A percentile compares a stretch with the other conserved stretches of the same genome.
Conservation (phyloP, 2,888 invertebrate species). For the Xylocampa areola region DNA sequence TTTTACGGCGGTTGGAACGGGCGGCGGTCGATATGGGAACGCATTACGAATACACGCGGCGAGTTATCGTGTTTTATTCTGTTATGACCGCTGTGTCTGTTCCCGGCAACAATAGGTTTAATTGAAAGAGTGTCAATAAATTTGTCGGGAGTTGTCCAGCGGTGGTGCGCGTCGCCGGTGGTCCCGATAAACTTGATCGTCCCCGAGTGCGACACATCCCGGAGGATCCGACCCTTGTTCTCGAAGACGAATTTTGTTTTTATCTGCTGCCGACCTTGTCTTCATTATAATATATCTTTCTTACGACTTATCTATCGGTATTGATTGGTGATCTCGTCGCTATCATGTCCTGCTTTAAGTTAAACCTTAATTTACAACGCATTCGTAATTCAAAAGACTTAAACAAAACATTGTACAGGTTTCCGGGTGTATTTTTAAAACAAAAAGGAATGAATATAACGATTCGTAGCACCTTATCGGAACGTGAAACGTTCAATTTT, state of each 20-base stretch:
- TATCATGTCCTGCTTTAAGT: slow-evolving; percentile 66
- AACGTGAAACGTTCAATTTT: slow-evolving; percentile 39
- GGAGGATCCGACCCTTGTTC: slow-evolving; percentile 79
- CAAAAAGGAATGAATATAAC: slow-evolving; percentile 34
- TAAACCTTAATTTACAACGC: slow-evolving; percentile 56
- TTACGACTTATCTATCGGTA: slow-evolving; percentile 73
- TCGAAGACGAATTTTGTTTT: slow-evolving; percentile 80
- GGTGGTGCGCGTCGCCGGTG: slow-evolving; percentile 81
- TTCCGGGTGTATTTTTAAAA: slow-evolving; percentile 17
- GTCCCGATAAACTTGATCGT: slow-evolving; percentile 81
- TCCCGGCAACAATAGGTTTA: slow-evolving; percentile 86
- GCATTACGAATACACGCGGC: slow-evolving; percentile 84
- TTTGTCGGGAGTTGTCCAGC: slow-evolving; percentile 80
- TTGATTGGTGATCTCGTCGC: slow-evolving; percentile 69
- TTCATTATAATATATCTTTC: slow-evolving; percentile 83
- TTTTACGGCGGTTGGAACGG: slow-evolving; percentile 84
- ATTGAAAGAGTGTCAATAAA: slow-evolving; percentile 90
- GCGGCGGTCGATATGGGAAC: slow-evolving; percentile 81
- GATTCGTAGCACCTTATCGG: slow-evolving; percentile 35
- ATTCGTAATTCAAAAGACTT: slow-evolving; percentile 54
- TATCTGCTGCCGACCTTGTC: slow-evolving; percentile 83
- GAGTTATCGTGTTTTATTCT: slow-evolving; percentile 87
- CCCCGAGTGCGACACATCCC: slow-evolving; percentile 76
- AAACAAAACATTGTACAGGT: slow-evolving; percentile 50
- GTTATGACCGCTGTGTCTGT: slow-evolving; percentile 85